Evolutionary conservation across 2,888 invertebrate genomes (phyloP), one percentile per base, ranked within the genome.

Genomic region (Ectobius pallidus): DNA sequence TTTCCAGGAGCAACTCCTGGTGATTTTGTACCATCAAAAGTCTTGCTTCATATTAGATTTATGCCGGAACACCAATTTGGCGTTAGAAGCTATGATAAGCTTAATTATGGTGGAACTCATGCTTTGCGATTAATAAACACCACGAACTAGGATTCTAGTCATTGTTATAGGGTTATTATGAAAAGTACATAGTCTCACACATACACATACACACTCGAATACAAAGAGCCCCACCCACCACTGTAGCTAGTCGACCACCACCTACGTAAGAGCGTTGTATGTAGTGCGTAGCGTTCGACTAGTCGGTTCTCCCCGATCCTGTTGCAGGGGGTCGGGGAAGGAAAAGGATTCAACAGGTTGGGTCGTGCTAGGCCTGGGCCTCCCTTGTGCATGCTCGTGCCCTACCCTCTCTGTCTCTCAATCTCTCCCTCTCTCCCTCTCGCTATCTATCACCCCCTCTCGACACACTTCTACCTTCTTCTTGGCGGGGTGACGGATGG

Each of bases 341-440:
- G 34, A n/a, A n/a, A n/a, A 39, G 46, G 27, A 65, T 65, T 44
- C 65, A 65, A 65, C 65, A 65, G 65, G 65, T 65, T 65, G 65
- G 44, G 30, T 16, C n/a, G 65, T 65, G 22, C 4, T 30, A 6
- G 27, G 65, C n/a, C 20, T 32, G 65, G 30, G 22, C 44, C 22
- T 20, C 65, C 46, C 39, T 22, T 18, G 44, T 65, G 65, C 65
- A 65, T 44, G 65, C 65, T 65, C 65, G 9, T 14, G 18, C 34
- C 4, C 18, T 14, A 3, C 22, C 14, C 2, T 46, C 52, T 42
- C 18, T 25, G 11, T 22, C 55, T n/a, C n/a, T 68, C 27, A 9
- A 11, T 34, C 14, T 32, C n/a, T 6, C 11, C 39, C 30, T 27
- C 2, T 32, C 69, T n/a, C 14, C 16, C 55, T n/a, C 55, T n/a